Evolutionary conservation across 2,113 vertebrate species (phyloP).

Genomic region (Malurus melanocephalus): DNA sequence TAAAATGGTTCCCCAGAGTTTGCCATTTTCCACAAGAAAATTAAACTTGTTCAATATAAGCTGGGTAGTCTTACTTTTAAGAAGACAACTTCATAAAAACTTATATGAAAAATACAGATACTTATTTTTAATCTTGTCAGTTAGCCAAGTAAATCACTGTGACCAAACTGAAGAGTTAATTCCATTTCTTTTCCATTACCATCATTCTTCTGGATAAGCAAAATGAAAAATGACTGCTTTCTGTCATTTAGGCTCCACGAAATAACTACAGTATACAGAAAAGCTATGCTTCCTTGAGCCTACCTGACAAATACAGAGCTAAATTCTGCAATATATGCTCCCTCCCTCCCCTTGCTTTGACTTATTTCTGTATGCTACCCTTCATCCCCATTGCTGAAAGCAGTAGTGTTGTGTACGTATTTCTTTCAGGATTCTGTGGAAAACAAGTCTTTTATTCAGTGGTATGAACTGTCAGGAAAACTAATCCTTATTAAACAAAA

Average conservation of each 20-base stretch:
- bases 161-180: slow-evolving; percentile 57
- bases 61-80: background rate
- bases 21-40: background rate
- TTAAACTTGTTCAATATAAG: background rate
- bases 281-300: slow-evolving; percentile 16
- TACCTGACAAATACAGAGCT: background rate
- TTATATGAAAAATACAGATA: background rate
- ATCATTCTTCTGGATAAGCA: slow-evolving; percentile 59
- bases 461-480: background rate
- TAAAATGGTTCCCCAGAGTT: background rate
- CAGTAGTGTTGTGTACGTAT: background rate
- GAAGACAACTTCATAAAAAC: background rate
- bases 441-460: background rate
- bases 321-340: background rate
- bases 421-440: background rate
- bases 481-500: background rate
- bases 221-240: slow-evolving; percentile 62
- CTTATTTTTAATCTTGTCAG: slow-evolving; percentile 44
- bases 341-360: background rate
- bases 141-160: slow-evolving; percentile 52
- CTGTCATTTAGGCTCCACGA: slow-evolving; percentile 49
- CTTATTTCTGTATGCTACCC: background rate
- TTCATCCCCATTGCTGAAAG: background rate
- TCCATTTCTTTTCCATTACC: slow-evolving; percentile 64
- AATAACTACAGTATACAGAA: slow-evolving; percentile 31